These are phyloP conservation scores for Drosophila nigrodunni DNA, from an alignment of 1,140 invertebrate species.

Conservation along the genomic window DNA sequence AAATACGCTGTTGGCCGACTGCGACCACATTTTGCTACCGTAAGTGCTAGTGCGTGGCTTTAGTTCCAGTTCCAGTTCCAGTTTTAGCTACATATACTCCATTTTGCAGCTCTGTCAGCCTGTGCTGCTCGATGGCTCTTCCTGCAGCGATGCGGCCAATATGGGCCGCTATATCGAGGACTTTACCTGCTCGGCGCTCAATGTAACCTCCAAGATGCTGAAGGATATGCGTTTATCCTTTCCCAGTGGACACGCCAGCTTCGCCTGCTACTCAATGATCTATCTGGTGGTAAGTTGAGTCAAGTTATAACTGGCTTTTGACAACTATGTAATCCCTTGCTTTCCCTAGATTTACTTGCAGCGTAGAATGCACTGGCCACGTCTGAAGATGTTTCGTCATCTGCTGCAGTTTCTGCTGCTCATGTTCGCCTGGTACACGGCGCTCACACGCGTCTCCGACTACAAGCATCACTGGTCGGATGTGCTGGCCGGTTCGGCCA, in stretches of 20 bases:
- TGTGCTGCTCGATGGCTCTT: slow-evolving; percentile 84
- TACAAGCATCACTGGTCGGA: slow-evolving; percentile 97
- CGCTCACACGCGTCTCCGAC: slow-evolving; percentile 94
- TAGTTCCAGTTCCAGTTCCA: background rate
- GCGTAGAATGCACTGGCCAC: slow-evolving; percentile 89
- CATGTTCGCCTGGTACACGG: slow-evolving; percentile 91
- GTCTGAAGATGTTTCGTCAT: slow-evolving; percentile 90
- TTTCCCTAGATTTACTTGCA: slow-evolving; percentile 92
- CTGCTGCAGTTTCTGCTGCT: slow-evolving; percentile 90
- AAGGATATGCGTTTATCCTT: slow-evolving; percentile 92
- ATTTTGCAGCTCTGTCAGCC: slow-evolving; percentile 87
- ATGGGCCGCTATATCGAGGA: slow-evolving; percentile 88
- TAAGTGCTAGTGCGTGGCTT: slow-evolving; percentile 66
- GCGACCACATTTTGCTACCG: slow-evolving; percentile 94
- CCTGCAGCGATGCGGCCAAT: slow-evolving; percentile 86
- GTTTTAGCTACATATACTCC: background rate
- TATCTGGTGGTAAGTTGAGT: slow-evolving; percentile 89
- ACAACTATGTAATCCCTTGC: background rate
- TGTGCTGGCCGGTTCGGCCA: slow-evolving; percentile 86
- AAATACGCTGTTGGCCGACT: slow-evolving; percentile 96
- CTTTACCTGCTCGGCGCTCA: slow-evolving; percentile 87
- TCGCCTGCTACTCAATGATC: slow-evolving; percentile 92
- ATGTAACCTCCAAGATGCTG: slow-evolving; percentile 86
- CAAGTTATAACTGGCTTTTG: background rate
- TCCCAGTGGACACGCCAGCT: slow-evolving; percentile 92